These are phyloP conservation scores for Ceratina australensis DNA, from an alignment of 1,140 invertebrate genomes.

Conservation along the genomic window DNA sequence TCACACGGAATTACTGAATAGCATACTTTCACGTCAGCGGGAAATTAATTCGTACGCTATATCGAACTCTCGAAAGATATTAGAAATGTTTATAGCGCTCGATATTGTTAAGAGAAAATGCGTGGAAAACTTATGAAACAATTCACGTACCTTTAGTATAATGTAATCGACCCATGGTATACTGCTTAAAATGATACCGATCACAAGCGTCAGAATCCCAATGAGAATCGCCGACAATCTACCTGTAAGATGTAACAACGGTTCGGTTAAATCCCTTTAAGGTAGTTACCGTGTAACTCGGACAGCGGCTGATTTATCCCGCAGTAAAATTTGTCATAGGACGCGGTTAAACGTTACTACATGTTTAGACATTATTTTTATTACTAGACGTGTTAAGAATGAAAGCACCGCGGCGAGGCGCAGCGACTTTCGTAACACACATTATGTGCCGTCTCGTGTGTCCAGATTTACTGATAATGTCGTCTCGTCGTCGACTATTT, in stretches of 20 bases:
- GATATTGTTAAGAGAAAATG: too few relatives aligned
- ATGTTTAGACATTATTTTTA: background rate
- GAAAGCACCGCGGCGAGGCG: background rate
- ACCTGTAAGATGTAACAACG: constrained; percentile 81
- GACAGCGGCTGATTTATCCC: too few relatives aligned
- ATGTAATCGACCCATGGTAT: constrained; percentile 92
- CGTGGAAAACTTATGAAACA: background rate
- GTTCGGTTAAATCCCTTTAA: background rate
- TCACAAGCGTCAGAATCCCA: constrained; percentile 87
- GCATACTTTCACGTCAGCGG: background rate
- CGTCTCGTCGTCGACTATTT: background rate
- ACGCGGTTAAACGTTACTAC: background rate
- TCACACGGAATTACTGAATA: too few relatives aligned
- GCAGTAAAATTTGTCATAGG: too few relatives aligned
- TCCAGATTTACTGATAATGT: background rate
- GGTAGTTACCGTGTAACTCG: background rate
- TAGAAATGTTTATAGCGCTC: too few relatives aligned
- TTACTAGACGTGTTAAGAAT: background rate
- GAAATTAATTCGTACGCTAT: background rate
- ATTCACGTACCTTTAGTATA: constrained; percentile 86
- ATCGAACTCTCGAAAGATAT: too few relatives aligned
- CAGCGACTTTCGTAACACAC: background rate
- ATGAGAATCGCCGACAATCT: constrained; percentile 88
- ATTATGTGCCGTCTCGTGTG: background rate
- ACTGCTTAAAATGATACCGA: constrained; percentile 89